phyloP scores from a whole-genome alignment of 2,797 vertebrate genomes.

The Trematomus bernacchii region DNA sequence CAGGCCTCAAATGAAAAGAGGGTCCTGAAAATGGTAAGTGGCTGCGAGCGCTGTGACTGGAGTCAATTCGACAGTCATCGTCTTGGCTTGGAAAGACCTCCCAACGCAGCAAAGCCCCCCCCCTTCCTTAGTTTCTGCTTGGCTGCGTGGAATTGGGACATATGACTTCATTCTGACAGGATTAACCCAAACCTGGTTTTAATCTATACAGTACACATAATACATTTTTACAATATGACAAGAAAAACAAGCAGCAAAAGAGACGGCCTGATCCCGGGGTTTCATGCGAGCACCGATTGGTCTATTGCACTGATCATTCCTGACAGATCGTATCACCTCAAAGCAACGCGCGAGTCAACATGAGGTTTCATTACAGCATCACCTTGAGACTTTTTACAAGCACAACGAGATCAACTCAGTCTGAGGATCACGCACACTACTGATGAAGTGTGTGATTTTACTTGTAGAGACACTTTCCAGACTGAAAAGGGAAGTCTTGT shows the following conservation, averaged over 20 bases:
- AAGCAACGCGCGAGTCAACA: slow-evolving; percentile 84
- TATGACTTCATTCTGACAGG: slow-evolving; percentile 96
- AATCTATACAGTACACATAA: slow-evolving; percentile 94
- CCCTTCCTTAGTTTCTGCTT: slow-evolving; percentile 75
- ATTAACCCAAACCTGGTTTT: slow-evolving; percentile 95
- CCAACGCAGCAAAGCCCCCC: slow-evolving; percentile 62
- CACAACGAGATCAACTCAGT: slow-evolving; percentile 45
- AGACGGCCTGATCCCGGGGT: slow-evolving; percentile 86
- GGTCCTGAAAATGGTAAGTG: slow-evolving; percentile 83
- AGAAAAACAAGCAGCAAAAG: slow-evolving; percentile 90
- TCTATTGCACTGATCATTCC: slow-evolving; percentile 90
- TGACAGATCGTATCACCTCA: slow-evolving; percentile 90
- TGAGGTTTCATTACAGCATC: slow-evolving; percentile 84
- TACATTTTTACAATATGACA: slow-evolving; percentile 96
- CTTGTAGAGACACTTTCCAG: slow-evolving; percentile 22
- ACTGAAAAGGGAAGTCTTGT: slow-evolving; percentile 1
- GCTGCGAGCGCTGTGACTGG: slow-evolving; percentile 88
- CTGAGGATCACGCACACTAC: slow-evolving; percentile 41
- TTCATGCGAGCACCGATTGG: slow-evolving; percentile 81
- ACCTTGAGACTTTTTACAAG: slow-evolving; percentile 76
- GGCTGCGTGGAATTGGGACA: slow-evolving; percentile 88
- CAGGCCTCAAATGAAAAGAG: slow-evolving; percentile 69
- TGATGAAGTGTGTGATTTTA: slow-evolving; percentile 38
- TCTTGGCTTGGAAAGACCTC: slow-evolving; percentile 88
- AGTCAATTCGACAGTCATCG: slow-evolving; percentile 92